Conservation (phyloP, 2,888 invertebrate genomes). For the Cybosia mesomella region DNA sequence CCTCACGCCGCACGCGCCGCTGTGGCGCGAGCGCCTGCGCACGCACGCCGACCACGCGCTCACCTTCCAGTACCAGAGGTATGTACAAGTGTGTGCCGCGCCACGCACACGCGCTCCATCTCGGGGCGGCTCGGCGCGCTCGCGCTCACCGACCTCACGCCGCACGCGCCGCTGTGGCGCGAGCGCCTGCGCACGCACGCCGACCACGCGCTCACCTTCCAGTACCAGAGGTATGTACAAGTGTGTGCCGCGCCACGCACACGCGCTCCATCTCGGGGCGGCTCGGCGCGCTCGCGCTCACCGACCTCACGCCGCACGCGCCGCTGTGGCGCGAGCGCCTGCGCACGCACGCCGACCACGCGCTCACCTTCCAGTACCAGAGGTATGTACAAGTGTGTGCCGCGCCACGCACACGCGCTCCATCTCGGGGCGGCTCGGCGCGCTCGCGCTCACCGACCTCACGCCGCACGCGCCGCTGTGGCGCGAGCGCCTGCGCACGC, state of each 20-base stretch:
- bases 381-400: conserved; percentile 65
- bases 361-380: conserved; percentile 92
- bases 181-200: conserved; percentile 94
- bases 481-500: conserved; percentile 93
- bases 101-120: conserved; percentile 58
- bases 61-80: conserved; percentile 90
- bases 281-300: conserved; percentile 92
- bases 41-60: conserved; percentile 94
- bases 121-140: conserved; percentile 92
- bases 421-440: conserved; percentile 90
- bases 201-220: conserved; percentile 92
- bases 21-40: conserved; percentile 94
- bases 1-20: conserved; percentile 92
- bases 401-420: conserved; percentile 64
- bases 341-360: conserved; percentile 92
- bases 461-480: conserved; percentile 93
- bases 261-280: conserved; percentile 82
- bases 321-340: conserved; percentile 93
- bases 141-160: conserved; percentile 92
- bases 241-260: conserved; percentile 70
- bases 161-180: conserved; percentile 92
- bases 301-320: conserved; percentile 94
- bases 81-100: conserved; percentile 55
- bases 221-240: conserved; percentile 84
- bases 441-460: conserved; percentile 92